Conservation (phyloP, 2,797 vertebrate species). For the Paratrypauchen microcephalus region DNA sequence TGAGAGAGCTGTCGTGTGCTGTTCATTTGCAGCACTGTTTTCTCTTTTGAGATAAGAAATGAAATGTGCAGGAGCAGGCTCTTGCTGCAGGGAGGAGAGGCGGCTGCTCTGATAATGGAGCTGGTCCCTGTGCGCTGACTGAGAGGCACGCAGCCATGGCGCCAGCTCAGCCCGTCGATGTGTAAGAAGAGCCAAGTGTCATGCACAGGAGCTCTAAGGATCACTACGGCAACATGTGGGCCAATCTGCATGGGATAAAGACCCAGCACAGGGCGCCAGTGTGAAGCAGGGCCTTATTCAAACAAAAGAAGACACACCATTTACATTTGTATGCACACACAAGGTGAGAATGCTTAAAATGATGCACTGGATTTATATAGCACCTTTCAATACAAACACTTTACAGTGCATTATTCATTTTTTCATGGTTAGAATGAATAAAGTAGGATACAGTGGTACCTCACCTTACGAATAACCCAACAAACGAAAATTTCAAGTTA, state of each 20-base stretch:
- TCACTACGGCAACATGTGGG: constrained; percentile 42
- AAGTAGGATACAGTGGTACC: too few species aligned
- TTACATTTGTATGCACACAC: background rate
- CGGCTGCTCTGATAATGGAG: constrained; percentile 73
- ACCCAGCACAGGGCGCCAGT: constrained; percentile 5
- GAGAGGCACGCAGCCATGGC: constrained; percentile 71
- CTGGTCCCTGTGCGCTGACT: constrained; percentile 72
- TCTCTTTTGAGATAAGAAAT: constrained; percentile 74
- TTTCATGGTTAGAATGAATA: too few species aligned
- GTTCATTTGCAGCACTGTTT: constrained; percentile 66
- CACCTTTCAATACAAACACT: too few species aligned
- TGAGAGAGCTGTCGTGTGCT: constrained; percentile 56
- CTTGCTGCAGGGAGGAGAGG: constrained; percentile 71
- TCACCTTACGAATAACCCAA: too few species aligned
- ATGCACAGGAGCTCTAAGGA: constrained; percentile 27
- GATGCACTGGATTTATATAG: background rate
- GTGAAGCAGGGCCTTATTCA: background rate
- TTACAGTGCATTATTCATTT: too few species aligned
- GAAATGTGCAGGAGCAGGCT: constrained; percentile 70
- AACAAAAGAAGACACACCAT: background rate
- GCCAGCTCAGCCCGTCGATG: constrained; percentile 64
- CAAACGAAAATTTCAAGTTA: too few species aligned
- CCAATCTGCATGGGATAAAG: constrained; percentile 49
- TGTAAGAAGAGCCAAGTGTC: constrained; percentile 64
- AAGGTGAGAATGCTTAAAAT: background rate